Percentiles rank a stretch among this genome's conserved stretches.
These are phyloP conservation scores for Spialia ferax DNA, from an alignment of 2,888 invertebrate genomes.

Conservation along the genomic window DNA sequence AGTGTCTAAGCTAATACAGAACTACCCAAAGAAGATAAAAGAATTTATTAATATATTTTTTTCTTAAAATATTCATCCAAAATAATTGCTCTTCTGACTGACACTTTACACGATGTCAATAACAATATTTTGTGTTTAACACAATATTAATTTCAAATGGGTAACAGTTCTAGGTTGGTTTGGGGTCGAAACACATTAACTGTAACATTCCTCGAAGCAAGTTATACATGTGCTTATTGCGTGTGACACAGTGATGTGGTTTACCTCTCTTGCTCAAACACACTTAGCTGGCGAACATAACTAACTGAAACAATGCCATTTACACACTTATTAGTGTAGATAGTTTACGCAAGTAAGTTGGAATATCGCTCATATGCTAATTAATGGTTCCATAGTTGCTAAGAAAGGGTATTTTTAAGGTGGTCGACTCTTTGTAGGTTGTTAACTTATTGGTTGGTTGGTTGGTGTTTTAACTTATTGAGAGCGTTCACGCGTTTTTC, in stretches of 20 bases:
- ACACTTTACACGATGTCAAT: not conserved
- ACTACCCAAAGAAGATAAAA: too few species aligned
- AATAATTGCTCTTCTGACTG: too few species aligned
- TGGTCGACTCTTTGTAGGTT: too few species aligned
- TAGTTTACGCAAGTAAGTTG: conserved; percentile 11
- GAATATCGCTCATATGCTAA: not conserved
- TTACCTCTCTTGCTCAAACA: conserved; percentile 13
- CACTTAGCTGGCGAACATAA: conserved; percentile 8
- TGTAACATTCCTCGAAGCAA: not conserved
- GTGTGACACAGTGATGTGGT: conserved; percentile 28
- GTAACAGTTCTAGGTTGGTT: not conserved
- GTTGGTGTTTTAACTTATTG: too few species aligned
- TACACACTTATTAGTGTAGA: conserved; percentile 10
- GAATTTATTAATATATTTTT: too few species aligned
- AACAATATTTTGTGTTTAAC: not conserved
- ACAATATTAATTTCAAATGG: not conserved
- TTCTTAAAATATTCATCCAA: too few species aligned
- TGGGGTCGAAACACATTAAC: not conserved
- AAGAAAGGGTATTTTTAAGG: too few species aligned
- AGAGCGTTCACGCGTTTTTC: too few species aligned
- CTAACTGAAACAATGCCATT: conserved; percentile 21
- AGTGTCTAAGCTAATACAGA: too few species aligned
- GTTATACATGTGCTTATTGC: conserved; percentile 14
- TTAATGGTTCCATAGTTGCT: too few species aligned
- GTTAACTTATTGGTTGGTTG: too few species aligned